A percentile compares a stretch with the other conserved stretches of the same genome.
Evolutionary conservation across 2,113 vertebrate species (phyloP).

Genomic region (Centrocercus urophasianus): DNA sequence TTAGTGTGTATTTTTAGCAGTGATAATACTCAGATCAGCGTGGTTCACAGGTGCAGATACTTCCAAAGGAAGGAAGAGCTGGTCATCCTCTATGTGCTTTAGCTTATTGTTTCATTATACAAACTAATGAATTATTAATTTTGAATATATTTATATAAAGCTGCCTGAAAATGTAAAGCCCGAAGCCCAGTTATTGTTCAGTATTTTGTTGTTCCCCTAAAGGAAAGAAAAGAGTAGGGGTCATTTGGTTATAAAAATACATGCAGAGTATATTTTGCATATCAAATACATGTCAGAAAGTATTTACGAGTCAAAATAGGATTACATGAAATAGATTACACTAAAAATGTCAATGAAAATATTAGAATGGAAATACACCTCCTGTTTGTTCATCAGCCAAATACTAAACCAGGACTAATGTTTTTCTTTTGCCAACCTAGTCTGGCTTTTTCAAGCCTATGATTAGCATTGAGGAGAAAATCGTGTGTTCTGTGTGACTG

Average conservation of each 20-base stretch:
- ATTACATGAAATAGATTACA: constrained; percentile 16
- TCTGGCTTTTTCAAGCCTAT: not conserved
- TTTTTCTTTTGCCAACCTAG: not conserved
- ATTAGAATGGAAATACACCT: constrained; percentile 36
- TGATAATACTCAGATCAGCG: not conserved
- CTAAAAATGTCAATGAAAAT: constrained; percentile 26
- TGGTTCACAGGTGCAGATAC: not conserved
- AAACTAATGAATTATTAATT: constrained; percentile 1
- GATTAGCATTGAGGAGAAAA: constrained; percentile 44
- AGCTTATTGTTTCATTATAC: not conserved
- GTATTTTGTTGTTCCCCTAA: not conserved
- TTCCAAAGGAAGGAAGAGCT: not conserved
- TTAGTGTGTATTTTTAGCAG: not conserved
- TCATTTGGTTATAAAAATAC: constrained; percentile 67
- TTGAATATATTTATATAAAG: not conserved
- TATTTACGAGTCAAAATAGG: constrained; percentile 49
- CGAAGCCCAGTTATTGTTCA: not conserved
- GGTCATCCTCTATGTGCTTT: not conserved
- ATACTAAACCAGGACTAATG: constrained; percentile 35
- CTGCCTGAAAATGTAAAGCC: not conserved
- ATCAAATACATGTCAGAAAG: constrained; percentile 43
- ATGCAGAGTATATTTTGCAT: constrained; percentile 22
- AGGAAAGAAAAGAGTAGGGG: constrained; percentile 12
- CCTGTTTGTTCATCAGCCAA: constrained; percentile 30
- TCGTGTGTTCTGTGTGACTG: constrained; percentile 32